Base-by-base conservation (phyloP, 2,888 invertebrate genomes). In the Amphipoea lucens region DNA sequence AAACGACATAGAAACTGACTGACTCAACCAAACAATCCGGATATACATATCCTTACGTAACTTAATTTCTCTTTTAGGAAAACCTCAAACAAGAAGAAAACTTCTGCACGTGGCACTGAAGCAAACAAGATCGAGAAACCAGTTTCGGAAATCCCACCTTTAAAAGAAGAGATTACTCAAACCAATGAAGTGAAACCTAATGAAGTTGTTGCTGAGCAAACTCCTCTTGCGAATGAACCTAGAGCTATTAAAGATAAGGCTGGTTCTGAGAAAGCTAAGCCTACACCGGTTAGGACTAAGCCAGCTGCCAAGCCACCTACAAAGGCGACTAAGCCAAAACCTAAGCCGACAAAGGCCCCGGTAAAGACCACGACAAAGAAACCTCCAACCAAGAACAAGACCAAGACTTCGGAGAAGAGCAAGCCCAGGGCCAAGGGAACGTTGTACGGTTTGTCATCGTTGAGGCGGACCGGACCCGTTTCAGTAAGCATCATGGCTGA, bases 391-490 rank as follows among this genome's bases (percentile, higher is more conserved):
- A 96, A 94, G 2, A 95, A 95, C 71, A 97, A 96, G 87, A 95
- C 82, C 71, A 97, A 96, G 87, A 95, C 96, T 79, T 92, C 88
- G 23, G 92, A 93, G 77, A 97, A 97, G 89, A 97, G 95, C 82
- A 97, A 97, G 85, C 97, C 97, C 4, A 97, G 98, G 91, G 98
- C 98, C 7, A 98, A 97, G 92, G 98, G 98, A 42, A 98, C 98
- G 0, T 95, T 99, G 67, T 98, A 98, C 84, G 98, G 98, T 2
- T 93, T 99, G 84, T 98, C 98, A 23, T 98, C 98, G 23, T 94
- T 99, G 90, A 98, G 98, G 92, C 97, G 98, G 90, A 98, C 98
- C 72, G 98, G 98, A 65, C 98, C 98, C 92, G 98, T 98, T 12
- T 97, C 97, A 76, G 98, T 98, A 70, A 98, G 98, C 93, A 98